phyloP scores from a whole-genome alignment of 2,888 invertebrate genomes.

The Glyphotaelius pellucidus region DNA sequence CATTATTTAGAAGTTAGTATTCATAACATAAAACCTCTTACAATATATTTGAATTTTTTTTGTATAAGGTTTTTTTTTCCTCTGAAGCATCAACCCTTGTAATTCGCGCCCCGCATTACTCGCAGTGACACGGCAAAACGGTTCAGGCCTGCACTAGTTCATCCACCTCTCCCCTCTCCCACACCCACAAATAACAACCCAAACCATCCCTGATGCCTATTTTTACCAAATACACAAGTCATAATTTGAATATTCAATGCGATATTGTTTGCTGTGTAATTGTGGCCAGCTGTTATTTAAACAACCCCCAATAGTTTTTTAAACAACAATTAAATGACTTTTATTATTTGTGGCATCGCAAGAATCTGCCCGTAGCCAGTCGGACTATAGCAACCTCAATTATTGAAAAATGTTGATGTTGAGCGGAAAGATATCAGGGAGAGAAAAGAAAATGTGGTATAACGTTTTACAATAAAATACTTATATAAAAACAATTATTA shows the following conservation, averaged over 20 bases:
- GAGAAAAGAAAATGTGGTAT: no score
- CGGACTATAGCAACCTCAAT: neutral
- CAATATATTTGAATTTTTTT: no score
- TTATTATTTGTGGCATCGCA: neutral
- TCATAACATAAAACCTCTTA: no score
- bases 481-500: no score
- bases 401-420: neutral
- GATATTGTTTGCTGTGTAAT: slow-evolving; percentile 32
- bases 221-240: slow-evolving; percentile 52
- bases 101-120: slow-evolving; percentile 50
- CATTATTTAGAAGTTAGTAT: no score
- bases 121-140: slow-evolving; percentile 58
- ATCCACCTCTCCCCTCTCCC: slow-evolving; percentile 15
- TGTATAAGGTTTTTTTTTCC: neutral
- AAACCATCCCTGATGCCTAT: slow-evolving; percentile 33
- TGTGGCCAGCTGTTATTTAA: slow-evolving; percentile 23
- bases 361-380: neutral
- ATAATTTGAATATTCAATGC: slow-evolving; percentile 52
- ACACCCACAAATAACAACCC: slow-evolving; percentile 29
- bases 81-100: slow-evolving; percentile 28
- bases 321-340: neutral
- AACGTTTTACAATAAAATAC: no score
- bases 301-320: neutral
- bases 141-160: neutral
- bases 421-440: no score